Percentiles rank a stretch among this genome's conserved stretches.
These are phyloP conservation scores for Lymantria monacha DNA, from an alignment of 2,888 invertebrate species.

Conservation along the genomic window DNA sequence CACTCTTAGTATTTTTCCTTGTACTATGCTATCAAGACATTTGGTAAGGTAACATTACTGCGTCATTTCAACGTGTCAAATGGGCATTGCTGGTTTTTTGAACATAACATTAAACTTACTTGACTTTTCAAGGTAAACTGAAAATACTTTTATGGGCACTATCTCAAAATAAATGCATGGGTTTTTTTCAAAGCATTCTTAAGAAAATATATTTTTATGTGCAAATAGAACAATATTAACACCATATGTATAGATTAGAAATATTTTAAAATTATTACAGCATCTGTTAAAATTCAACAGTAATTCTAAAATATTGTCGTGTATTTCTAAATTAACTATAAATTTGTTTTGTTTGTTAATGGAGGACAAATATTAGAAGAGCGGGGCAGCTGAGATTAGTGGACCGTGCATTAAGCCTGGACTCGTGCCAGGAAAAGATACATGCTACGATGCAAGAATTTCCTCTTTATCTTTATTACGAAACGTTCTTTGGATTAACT, in stretches of 20 bases:
- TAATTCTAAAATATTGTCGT: conserved; percentile 33
- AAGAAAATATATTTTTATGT: too few relatives aligned
- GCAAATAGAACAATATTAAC: too few relatives aligned
- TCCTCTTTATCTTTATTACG: conserved; percentile 57
- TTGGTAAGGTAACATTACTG: too few relatives aligned
- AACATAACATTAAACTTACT: too few relatives aligned
- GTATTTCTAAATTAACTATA: conserved; percentile 43
- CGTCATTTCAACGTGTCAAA: too few relatives aligned
- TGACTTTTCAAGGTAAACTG: too few relatives aligned
- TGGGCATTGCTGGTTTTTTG: too few relatives aligned
- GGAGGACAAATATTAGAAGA: conserved; percentile 44
- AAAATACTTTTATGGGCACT: too few relatives aligned
- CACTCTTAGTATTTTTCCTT: too few relatives aligned
- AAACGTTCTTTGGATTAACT: conserved; percentile 30
- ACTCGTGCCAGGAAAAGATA: conserved; percentile 44
- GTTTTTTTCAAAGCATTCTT: too few relatives aligned
- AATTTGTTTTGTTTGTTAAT: conserved; percentile 42
- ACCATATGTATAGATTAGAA: background rate
- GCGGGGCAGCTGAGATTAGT: conserved; percentile 23
- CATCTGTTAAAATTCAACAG: conserved; percentile 18
- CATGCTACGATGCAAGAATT: conserved; percentile 40
- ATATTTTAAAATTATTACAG: conserved; percentile 3
- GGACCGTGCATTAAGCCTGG: conserved; percentile 36
- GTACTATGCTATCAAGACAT: too few relatives aligned
- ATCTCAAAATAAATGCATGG: too few relatives aligned